Base-by-base conservation (phyloP, 2,888 invertebrate genomes). In the Dasypogon diadema region DNA sequence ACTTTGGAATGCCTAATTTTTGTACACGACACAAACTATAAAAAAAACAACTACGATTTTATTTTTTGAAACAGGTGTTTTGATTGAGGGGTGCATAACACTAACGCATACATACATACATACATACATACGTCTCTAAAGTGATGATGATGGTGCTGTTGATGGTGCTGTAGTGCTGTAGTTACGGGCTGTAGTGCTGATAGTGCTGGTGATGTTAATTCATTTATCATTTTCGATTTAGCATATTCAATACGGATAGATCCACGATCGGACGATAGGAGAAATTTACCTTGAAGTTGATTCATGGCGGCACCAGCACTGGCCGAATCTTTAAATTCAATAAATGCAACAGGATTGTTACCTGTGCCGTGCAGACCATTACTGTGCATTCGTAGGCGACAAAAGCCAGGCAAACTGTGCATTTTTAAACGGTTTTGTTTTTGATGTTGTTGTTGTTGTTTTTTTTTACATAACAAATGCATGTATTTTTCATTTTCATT, bases 201-300 rank as follows among this genome's bases (percentile, higher is more conserved):
- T 82, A 83, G 83, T 83, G 83, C 81, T 63, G 55, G 54, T 74
- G 75, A 68, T 63, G 34, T 58, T 34, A 80, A 54, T 78, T 85
- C 90, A 87, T 89, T 94, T 86, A 96, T 95, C 97, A 98, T 97
- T 92, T 98, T 98, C 89, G 95, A 96, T 90, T 97, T 96, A 88
- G 98, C 98, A 91, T 94, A 99, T 90, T 99, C 98, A 88, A 99
- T 97, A 87, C 98, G 93, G 87, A 99, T 97, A 86, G 97, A 97
- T 83, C 97, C 97, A 87, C 98, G 94, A 86, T 96, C 96, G 81
- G 97, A 97, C 87, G 97, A 96, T 87, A 97, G 92, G 84, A 98
- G 92, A 88, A 95, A 93, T 87, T 96, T 95, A 87, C 98, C 98
- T 89, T 99, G 98, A 83, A 99, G 92, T 84, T 94, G 91, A 85